Percentiles rank a stretch among this genome's conserved stretches.
phyloP scores from a whole-genome alignment of 2,113 vertebrate genomes.

The Andinoacara biseriatus region DNA sequence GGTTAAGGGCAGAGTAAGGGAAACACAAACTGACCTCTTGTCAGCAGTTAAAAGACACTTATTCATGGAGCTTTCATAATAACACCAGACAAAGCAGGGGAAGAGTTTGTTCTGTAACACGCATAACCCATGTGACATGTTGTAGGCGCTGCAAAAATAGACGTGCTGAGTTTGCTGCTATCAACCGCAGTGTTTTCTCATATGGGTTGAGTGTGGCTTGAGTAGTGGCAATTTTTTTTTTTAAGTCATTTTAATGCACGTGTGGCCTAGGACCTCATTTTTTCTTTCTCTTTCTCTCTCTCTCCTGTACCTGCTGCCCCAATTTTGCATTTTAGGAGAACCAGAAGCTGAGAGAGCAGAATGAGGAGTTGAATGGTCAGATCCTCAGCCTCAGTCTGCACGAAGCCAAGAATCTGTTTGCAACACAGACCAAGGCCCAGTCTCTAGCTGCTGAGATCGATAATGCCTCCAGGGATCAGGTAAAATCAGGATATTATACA shows the following conservation, averaged over 20 bases:
- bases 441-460: conserved; percentile 97
- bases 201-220: conserved; percentile 52
- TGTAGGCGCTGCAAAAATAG: conserved; percentile 55
- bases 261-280: background rate
- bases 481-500: conserved; percentile 54
- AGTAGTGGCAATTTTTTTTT: conserved; percentile 11
- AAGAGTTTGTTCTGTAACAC: conserved; percentile 67
- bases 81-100: conserved; percentile 43
- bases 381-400: conserved; percentile 95
- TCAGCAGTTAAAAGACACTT: conserved; percentile 44
- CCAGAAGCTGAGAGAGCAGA: conserved; percentile 94
- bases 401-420: conserved; percentile 96
- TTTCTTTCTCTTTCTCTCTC: background rate
- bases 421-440: conserved; percentile 96
- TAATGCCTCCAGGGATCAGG: conserved; percentile 95
- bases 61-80: conserved; percentile 59
- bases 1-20: conserved; percentile 16
- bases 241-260: background rate
- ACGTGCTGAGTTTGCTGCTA: conserved; percentile 53
- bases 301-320: background rate
- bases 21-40: conserved; percentile 49
- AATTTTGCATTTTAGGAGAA: conserved; percentile 84
- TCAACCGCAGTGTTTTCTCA: conserved; percentile 10
- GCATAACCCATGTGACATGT: conserved; percentile 60
- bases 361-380: conserved; percentile 95